Evolutionary conservation across 1,140 invertebrate genomes (phyloP).

Genomic region (Trichoplusia ni): DNA sequence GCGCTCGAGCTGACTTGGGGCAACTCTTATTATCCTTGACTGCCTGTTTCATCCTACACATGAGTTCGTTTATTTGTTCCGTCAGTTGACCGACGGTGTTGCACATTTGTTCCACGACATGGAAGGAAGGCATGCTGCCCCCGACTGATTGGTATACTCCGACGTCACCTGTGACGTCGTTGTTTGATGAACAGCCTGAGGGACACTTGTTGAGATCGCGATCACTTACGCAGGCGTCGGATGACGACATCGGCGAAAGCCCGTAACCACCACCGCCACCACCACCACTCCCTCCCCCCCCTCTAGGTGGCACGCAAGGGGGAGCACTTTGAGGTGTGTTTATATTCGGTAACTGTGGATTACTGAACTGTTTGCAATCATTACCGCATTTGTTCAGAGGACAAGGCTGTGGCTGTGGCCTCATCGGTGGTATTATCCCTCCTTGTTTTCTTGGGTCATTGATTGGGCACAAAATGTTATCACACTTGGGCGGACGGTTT

Average conservation of each 20-base stretch:
- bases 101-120: conserved; percentile 58
- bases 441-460: too few species aligned
- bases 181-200: conserved; percentile 34
- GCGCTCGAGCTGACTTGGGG: too few species aligned
- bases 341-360: conserved; percentile 30
- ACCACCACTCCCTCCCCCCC: neutral
- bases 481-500: conserved; percentile 52
- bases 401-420: conserved; percentile 10
- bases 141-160: neutral
- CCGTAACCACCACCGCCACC: too few species aligned
- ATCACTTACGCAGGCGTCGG: conserved; percentile 5
- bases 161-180: conserved; percentile 43
- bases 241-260: neutral
- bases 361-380: conserved; percentile 48
- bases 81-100: conserved; percentile 59
- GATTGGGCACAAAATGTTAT: conserved; percentile 43
- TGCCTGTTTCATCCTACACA: conserved; percentile 53
- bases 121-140: conserved; percentile 37
- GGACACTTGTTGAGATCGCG: conserved; percentile 9
- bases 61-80: conserved; percentile 56
- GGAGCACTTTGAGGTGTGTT: neutral
- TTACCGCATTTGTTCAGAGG: conserved; percentile 50
- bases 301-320: conserved; percentile 4
- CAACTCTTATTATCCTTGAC: conserved; percentile 26
- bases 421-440: conserved; percentile 25